Conservation (phyloP, 2,797 vertebrate species). For the Myoxocephalus aenaeus region DNA sequence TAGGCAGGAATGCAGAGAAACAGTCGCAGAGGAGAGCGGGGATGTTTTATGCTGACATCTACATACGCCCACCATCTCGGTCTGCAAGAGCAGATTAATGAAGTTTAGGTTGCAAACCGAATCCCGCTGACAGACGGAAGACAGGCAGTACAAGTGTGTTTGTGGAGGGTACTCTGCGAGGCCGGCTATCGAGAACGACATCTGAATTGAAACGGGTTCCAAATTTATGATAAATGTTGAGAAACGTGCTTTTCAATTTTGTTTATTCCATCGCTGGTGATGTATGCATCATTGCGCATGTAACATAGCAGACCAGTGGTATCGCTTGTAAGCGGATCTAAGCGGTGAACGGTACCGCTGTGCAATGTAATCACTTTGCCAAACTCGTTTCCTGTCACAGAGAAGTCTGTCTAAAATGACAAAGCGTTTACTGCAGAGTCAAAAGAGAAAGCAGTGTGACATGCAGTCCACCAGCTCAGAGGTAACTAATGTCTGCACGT, state of each 20-base stretch:
- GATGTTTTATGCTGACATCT: conserved; percentile 54
- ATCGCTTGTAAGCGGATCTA: background rate
- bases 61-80: conserved; percentile 66
- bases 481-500: background rate
- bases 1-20: conserved; percentile 33
- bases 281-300: background rate
- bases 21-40: conserved; percentile 18
- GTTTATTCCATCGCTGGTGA: background rate
- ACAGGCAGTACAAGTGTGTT: background rate
- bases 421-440: background rate
- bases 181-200: background rate
- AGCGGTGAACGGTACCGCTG: background rate
- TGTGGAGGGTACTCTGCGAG: too few relatives aligned
- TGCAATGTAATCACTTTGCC: conserved; percentile 11
- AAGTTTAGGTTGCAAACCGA: conserved; percentile 44
- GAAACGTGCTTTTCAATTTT: background rate
- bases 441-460: background rate
- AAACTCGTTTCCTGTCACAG: conserved; percentile 30
- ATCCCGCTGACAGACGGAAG: conserved; percentile 21
- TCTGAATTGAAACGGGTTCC: background rate
- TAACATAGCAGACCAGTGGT: background rate
- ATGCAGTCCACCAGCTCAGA: background rate
- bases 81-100: conserved; percentile 57
- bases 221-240: background rate
- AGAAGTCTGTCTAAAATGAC: conserved; percentile 8